Conservation (phyloP, 2,113 vertebrate species). For the Apus apus region DNA sequence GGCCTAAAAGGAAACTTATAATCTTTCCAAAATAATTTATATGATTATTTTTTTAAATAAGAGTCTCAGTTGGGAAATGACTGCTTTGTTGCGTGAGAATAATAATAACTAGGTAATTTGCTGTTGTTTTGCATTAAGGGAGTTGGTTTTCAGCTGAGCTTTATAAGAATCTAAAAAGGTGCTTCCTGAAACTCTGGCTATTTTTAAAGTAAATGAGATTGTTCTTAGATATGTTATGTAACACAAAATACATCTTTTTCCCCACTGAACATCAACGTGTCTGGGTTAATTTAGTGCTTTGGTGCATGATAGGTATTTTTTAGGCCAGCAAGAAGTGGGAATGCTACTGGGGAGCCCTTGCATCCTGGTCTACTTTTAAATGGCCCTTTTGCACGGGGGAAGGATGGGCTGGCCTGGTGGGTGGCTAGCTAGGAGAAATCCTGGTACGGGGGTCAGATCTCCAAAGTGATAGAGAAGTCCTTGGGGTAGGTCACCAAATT, state of each 20-base stretch:
- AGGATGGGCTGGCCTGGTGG: neutral
- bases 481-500: neutral
- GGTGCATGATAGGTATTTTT: neutral
- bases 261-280: neutral
- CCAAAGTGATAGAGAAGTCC: neutral
- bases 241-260: neutral
- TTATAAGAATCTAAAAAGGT: neutral
- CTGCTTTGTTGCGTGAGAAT: slow-evolving; percentile 1
- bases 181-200: neutral
- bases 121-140: slow-evolving; percentile 13
- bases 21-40: slow-evolving; percentile 43
- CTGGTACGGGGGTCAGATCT: neutral
- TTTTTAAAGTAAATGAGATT: neutral
- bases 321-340: neutral
- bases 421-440: neutral
- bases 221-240: neutral
- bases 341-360: neutral
- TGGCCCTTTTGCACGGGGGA: neutral
- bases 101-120: slow-evolving; percentile 13
- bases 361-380: neutral
- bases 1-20: neutral
- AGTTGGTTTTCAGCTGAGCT: neutral
- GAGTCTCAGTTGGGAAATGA: slow-evolving; percentile 30
- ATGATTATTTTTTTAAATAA: neutral
- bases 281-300: neutral